Evolutionary conservation across 2,797 vertebrate genomes (phyloP).

Genomic region (Neostethus bicornis): DNA sequence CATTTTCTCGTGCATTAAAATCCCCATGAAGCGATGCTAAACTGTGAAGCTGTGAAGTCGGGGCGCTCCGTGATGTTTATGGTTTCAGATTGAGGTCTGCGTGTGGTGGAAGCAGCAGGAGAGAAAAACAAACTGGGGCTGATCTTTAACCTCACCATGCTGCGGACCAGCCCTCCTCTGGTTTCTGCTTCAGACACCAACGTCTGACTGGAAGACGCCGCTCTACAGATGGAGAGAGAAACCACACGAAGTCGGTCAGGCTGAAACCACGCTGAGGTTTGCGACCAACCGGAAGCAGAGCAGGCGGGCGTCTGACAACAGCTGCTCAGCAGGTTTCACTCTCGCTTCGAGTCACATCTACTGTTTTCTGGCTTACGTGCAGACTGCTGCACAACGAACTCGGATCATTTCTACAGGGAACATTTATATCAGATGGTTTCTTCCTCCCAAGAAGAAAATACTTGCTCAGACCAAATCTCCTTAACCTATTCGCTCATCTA

Average conservation of each 20-base stretch:
- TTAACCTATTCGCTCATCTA: too few relatives aligned
- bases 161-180: constrained; percentile 43
- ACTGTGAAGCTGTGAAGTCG: too few relatives aligned
- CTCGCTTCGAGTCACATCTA: too few relatives aligned
- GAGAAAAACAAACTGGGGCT: neutral
- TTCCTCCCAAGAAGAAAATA: too few relatives aligned
- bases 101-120: neutral
- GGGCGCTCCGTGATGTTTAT: too few relatives aligned
- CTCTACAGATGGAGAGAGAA: constrained; percentile 44
- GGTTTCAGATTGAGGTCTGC: neutral
- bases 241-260: constrained; percentile 13
- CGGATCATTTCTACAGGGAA: too few relatives aligned
- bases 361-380: too few relatives aligned
- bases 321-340: neutral
- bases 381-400: too few relatives aligned
- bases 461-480: too few relatives aligned
- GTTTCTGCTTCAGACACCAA: constrained; percentile 44
- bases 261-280: constrained; percentile 23
- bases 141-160: constrained; percentile 66
- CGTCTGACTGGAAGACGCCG: constrained; percentile 37
- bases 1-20: too few relatives aligned
- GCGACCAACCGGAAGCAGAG: neutral
- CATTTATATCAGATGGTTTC: too few relatives aligned
- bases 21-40: too few relatives aligned
- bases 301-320: neutral